Evolutionary conservation across 2,797 vertebrate species (phyloP).

Genomic region (Centroberyx gerrardi): DNA sequence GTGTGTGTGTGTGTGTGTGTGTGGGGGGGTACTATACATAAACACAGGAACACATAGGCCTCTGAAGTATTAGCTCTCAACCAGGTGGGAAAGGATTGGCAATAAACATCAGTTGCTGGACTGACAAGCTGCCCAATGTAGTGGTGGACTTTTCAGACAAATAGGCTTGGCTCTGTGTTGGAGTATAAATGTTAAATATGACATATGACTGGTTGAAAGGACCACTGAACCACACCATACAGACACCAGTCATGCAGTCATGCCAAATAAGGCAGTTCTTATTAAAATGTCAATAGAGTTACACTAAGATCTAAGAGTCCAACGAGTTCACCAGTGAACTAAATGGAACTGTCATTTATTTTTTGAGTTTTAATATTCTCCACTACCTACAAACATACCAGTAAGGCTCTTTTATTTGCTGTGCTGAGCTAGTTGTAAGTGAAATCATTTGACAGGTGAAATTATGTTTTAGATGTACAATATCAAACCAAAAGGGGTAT

Average conservation of each 20-base stretch:
- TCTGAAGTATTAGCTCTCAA: conserved; percentile 68
- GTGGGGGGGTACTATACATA: conserved; percentile 40
- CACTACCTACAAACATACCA: conserved; percentile 34
- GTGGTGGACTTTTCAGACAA: conserved; percentile 44
- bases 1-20: conserved; percentile 8
- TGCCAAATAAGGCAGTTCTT: conserved; percentile 53
- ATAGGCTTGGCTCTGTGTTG: conserved; percentile 42
- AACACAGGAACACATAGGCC: conserved; percentile 49
- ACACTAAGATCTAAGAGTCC: conserved; percentile 40
- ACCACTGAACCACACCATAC: conserved; percentile 45
- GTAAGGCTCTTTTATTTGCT: conserved; percentile 27
- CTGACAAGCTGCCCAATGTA: conserved; percentile 60
- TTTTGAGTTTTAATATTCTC: conserved; percentile 21
- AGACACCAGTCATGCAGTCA: conserved; percentile 49
- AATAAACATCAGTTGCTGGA: conserved; percentile 63
- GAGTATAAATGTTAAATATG: conserved; percentile 70
- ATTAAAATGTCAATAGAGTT: conserved; percentile 59
- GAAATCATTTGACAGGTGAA: conserved; percentile 41
- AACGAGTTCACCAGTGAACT: conserved; percentile 20
- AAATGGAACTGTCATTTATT: conserved; percentile 22
- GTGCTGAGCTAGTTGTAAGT: conserved; percentile 32
- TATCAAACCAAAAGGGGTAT: conserved; percentile 36
- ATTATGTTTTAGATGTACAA: conserved; percentile 42
- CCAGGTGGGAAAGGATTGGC: conserved; percentile 64
- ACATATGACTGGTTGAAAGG: conserved; percentile 59